Evolutionary conservation across 2,113 vertebrate genomes (phyloP).

Genomic region (Bettongia penicillata): DNA sequence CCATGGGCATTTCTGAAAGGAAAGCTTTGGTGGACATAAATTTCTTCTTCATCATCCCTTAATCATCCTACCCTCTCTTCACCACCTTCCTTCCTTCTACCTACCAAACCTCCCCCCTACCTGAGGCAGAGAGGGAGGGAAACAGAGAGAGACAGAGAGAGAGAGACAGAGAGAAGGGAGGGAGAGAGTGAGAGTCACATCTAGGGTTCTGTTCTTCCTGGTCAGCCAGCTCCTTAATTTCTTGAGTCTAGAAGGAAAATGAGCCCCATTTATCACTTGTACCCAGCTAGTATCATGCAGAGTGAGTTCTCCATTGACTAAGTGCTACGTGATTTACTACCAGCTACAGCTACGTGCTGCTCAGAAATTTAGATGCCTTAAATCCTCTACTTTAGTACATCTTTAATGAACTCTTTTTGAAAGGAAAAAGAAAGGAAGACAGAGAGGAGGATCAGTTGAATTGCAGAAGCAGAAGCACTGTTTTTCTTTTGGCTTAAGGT

Average conservation of each 20-base stretch:
- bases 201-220: background rate
- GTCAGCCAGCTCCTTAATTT: background rate
- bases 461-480: background rate
- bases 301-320: background rate
- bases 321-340: background rate
- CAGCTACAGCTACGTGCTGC: background rate
- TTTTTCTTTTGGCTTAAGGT: background rate
- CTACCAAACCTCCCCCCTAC: background rate
- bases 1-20: constrained; percentile 69
- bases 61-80: background rate
- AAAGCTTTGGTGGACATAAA: constrained; percentile 63
- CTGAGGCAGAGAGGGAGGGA: background rate
- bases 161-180: no score
- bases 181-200: accelerated
- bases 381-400: background rate
- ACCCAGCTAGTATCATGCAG: no score
- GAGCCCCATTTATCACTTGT: background rate
- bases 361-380: constrained; percentile 66
- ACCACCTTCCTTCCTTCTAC: background rate
- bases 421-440: background rate
- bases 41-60: background rate
- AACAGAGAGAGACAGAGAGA: background rate
- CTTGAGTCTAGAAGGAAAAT: background rate
- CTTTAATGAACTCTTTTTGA: background rate
- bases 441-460: background rate